phyloP scores from a whole-genome alignment of 2,888 invertebrate species.

The Nomada flava region DNA sequence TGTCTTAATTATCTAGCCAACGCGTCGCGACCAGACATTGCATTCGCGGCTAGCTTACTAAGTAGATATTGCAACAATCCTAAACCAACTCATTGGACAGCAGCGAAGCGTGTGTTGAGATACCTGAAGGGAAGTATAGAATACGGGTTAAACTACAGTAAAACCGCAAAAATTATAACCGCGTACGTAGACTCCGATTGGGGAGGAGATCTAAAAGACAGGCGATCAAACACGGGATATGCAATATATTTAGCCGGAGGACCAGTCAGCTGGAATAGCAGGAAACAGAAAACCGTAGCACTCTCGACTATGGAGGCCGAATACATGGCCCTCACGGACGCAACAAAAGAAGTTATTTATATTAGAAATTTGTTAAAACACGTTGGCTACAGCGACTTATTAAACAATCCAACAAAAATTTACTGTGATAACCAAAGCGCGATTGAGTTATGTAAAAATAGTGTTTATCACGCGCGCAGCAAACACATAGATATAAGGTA shows the following conservation, averaged over 20 bases:
- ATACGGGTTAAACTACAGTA: background rate
- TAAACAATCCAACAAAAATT: background rate
- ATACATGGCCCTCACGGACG: conserved; percentile 9
- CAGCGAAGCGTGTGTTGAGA: conserved; percentile 7
- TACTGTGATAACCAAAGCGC: conserved; percentile 31
- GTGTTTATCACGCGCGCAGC: conserved; percentile 15
- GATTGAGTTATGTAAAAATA: conserved; percentile 25
- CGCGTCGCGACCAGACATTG: too few species aligned
- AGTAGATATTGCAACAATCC: conserved; percentile 25
- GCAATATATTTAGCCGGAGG: conserved; percentile 2
- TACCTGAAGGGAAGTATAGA: conserved; percentile 11
- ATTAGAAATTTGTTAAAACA: conserved; percentile 5
- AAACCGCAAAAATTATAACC: background rate
- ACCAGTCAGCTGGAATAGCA: conserved; percentile 17
- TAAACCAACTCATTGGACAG: background rate
- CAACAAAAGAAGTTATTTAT: conserved; percentile 13
- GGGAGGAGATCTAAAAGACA: conserved; percentile 21
- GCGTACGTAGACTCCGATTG: conserved; percentile 29
- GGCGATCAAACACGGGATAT: conserved; percentile 18
- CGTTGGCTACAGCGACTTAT: background rate
- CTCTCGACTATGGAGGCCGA: conserved; percentile 36
- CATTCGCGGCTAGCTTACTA: background rate
- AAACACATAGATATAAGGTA: conserved; percentile 13
- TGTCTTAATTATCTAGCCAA: too few species aligned
- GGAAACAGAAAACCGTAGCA: conserved; percentile 27